These are phyloP conservation scores for Campylomormyrus numenius DNA, from an alignment of 2,113 vertebrate species.

Conservation along the genomic window DNA sequence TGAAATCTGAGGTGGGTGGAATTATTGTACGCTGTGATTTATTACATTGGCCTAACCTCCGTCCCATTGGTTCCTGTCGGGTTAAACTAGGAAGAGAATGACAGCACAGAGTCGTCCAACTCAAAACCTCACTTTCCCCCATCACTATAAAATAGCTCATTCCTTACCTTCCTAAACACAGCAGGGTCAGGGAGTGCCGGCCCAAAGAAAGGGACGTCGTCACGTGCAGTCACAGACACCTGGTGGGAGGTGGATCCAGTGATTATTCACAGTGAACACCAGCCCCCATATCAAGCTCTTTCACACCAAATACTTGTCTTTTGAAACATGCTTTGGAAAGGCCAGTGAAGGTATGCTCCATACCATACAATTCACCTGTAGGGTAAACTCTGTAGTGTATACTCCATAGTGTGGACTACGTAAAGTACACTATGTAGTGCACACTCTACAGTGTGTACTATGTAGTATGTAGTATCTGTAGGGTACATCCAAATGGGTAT, in stretches of 20 bases:
- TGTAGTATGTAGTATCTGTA: background rate
- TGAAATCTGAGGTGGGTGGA: background rate
- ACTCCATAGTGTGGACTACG: background rate
- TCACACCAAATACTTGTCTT: background rate
- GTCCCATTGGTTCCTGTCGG: background rate
- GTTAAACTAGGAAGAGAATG: background rate
- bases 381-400: background rate
- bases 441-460: background rate
- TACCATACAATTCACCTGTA: background rate
- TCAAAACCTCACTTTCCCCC: slow-evolving; percentile 6
- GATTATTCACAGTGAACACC: background rate
- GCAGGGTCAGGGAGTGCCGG: slow-evolving; percentile 79
- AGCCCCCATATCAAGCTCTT: background rate
- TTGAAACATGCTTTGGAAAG: background rate
- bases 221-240: slow-evolving; percentile 85
- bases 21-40: background rate
- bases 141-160: background rate
- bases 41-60: background rate
- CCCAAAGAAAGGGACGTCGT: slow-evolving; percentile 82
- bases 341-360: background rate
- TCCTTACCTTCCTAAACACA: slow-evolving; percentile 78
- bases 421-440: background rate
- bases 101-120: background rate
- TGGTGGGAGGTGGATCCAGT: slow-evolving; percentile 33
- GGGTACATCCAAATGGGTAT: background rate